phyloP scores from a whole-genome alignment of 2,797 vertebrate genomes.

The Bovichtus diacanthus region DNA sequence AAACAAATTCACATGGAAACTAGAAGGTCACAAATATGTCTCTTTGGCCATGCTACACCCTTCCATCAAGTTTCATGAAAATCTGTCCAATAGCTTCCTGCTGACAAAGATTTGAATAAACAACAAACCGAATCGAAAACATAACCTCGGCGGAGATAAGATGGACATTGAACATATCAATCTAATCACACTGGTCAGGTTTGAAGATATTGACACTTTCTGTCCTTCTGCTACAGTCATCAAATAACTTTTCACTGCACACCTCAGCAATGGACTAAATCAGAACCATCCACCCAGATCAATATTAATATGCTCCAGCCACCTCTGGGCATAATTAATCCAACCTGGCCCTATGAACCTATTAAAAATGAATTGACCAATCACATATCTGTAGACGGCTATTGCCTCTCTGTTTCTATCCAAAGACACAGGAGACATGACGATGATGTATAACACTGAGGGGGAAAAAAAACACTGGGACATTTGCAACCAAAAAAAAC shows the following conservation, averaged over 20 bases:
- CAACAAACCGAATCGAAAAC: too few relatives aligned
- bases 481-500: constrained; percentile 14
- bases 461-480: neutral
- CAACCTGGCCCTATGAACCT: constrained; percentile 54
- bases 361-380: constrained; percentile 69
- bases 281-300: constrained; percentile 53
- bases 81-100: too few relatives aligned
- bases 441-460: constrained; percentile 20
- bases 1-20: constrained; percentile 5
- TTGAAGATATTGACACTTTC: constrained; percentile 43
- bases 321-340: constrained; percentile 70
- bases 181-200: constrained; percentile 16
- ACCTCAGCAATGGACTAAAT: constrained; percentile 44
- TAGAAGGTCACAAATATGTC: too few relatives aligned
- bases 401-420: constrained; percentile 35
- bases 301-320: constrained; percentile 59
- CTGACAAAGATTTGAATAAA: too few relatives aligned
- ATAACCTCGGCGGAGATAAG: neutral
- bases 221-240: constrained; percentile 42
- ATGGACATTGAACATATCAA: neutral
- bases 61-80: too few relatives aligned
- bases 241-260: constrained; percentile 31
- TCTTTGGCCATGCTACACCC: too few relatives aligned
- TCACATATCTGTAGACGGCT: constrained; percentile 30
- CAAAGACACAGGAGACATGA: constrained; percentile 35